Evolutionary conservation across 2,888 invertebrate species (phyloP).

Genomic region (Plagodis dolabraria): DNA sequence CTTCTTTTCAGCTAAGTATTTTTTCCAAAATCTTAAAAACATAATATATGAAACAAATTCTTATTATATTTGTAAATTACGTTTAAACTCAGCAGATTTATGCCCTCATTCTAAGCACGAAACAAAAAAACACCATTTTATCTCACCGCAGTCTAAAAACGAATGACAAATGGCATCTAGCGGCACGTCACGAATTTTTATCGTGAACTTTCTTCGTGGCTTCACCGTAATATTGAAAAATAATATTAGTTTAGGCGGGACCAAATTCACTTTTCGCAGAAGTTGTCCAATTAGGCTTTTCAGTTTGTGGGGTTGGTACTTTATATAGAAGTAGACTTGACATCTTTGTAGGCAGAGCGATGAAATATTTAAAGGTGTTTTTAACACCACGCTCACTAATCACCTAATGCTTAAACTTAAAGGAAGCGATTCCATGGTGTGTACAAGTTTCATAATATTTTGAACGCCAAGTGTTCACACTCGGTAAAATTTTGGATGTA

Average conservation of each 20-base stretch:
- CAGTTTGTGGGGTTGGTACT: background rate
- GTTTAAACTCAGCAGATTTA: background rate
- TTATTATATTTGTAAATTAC: no score
- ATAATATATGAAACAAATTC: no score
- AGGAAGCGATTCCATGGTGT: no score
- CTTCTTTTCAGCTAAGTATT: no score
- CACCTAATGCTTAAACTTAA: no score
- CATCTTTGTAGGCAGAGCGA: background rate
- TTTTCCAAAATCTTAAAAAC: no score
- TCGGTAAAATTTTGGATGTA: no score
- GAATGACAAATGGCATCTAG: conserved; percentile 46
- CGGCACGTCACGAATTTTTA: conserved; percentile 44
- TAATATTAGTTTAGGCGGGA: conserved; percentile 26
- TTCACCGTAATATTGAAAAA: conserved; percentile 24
- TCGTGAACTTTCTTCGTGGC: conserved; percentile 28
- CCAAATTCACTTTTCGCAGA: conserved; percentile 12
- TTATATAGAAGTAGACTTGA: background rate
- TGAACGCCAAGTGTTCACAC: no score
- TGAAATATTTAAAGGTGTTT: no score
- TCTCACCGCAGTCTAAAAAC: conserved; percentile 37
- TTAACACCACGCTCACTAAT: no score
- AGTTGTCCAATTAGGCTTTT: conserved; percentile 13
- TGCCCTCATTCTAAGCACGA: conserved; percentile 40
- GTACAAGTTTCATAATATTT: no score
- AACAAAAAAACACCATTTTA: conserved; percentile 41